These are phyloP conservation scores for Hypselothyrea guttata DNA, from an alignment of 2,888 invertebrate species.

Conservation along the genomic window DNA sequence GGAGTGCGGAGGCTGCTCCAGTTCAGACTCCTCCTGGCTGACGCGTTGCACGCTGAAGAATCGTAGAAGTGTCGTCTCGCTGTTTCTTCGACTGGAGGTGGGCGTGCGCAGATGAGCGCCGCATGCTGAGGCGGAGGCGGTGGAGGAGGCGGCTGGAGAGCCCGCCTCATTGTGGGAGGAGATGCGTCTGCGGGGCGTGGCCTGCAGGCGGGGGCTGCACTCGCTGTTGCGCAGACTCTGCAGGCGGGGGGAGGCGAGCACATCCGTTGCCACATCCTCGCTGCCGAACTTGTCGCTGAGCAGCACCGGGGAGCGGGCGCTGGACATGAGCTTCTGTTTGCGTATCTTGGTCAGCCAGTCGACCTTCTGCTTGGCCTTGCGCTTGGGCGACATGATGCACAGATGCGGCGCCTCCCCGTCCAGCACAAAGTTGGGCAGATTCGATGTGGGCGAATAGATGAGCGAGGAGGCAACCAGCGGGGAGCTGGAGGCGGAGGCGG, in stretches of 20 bases:
- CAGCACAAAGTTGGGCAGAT: conserved; percentile 89
- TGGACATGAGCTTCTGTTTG: conserved; percentile 83
- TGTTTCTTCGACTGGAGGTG: conserved; percentile 80
- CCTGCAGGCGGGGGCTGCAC: conserved; percentile 67
- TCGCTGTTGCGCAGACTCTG: conserved; percentile 77
- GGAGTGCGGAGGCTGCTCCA: conserved; percentile 10
- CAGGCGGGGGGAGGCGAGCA: conserved; percentile 77
- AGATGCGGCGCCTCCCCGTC: conserved; percentile 91
- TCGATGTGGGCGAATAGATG: conserved; percentile 86
- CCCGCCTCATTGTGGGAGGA: conserved; percentile 73
- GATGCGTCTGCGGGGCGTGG: conserved; percentile 72
- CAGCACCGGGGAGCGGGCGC: conserved; percentile 60
- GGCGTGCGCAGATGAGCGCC: conserved; percentile 76
- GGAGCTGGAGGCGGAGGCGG: conserved; percentile 1
- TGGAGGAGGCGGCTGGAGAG: no score
- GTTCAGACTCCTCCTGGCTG: conserved; percentile 5
- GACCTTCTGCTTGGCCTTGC: conserved; percentile 85
- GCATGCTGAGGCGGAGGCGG: no score
- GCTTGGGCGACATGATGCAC: conserved; percentile 86
- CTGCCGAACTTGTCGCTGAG: conserved; percentile 74
- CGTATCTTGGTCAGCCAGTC: conserved; percentile 89
- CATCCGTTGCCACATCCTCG: conserved; percentile 55
- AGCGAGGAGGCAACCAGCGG: conserved; percentile 47
- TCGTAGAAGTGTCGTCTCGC: conserved; percentile 80
- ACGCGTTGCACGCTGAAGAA: conserved; percentile 80